Evolutionary conservation across 2,113 vertebrate species (phyloP).

Genomic region (Brachyhypopomus gauderio): DNA sequence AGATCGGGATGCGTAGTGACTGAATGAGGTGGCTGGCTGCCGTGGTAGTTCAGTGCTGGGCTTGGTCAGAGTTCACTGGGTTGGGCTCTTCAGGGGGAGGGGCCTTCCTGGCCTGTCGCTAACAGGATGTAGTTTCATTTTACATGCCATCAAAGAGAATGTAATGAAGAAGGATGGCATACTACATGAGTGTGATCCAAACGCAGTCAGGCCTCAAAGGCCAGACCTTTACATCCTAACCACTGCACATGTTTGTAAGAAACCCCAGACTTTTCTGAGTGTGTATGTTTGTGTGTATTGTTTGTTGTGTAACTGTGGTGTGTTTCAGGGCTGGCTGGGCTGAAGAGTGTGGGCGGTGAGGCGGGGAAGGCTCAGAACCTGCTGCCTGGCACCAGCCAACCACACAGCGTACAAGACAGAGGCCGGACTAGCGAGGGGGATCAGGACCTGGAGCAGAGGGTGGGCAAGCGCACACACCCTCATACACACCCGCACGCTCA

Average conservation of each 20-base stretch:
- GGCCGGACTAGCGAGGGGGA: conserved; percentile 84
- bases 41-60: background rate
- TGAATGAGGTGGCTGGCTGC: conserved; percentile 47
- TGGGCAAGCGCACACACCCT: conserved; percentile 58
- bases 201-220: background rate
- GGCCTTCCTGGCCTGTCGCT: background rate
- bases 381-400: conserved; percentile 65
- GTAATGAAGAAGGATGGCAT: background rate
- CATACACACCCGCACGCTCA: background rate
- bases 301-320: conserved; percentile 2
- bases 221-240: background rate
- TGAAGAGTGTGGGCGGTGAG: conserved; percentile 78
- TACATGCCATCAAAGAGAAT: background rate
- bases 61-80: conserved; percentile 38
- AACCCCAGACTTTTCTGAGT: background rate
- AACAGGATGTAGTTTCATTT: conserved; percentile 15
- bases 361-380: conserved; percentile 75
- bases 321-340: conserved; percentile 75
- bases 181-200: background rate
- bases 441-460: conserved; percentile 81
- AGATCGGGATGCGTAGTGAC: conserved; percentile 59
- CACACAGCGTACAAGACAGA: conserved; percentile 76
- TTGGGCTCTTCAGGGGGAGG: conserved; percentile 6
- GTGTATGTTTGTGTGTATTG: conserved; percentile 3
- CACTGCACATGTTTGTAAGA: background rate